Conservation (phyloP, 2,797 vertebrate species). For the Sitta carolinensis region DNA sequence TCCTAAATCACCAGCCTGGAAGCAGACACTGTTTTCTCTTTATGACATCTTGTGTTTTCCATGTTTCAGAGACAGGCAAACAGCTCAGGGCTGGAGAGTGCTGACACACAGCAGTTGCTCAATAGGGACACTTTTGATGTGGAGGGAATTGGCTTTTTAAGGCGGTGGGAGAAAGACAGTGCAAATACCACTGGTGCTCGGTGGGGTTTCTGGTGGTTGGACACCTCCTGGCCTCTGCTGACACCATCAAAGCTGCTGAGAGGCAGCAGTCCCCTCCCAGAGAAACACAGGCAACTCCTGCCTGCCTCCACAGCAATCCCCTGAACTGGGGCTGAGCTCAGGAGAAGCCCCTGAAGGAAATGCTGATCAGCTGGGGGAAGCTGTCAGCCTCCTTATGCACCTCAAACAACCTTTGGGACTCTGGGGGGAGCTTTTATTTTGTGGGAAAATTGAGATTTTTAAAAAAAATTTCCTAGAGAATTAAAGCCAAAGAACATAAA, state of each 20-base stretch:
- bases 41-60: conserved; percentile 43
- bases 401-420: not conserved
- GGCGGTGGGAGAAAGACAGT: conserved; percentile 15
- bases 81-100: conserved; percentile 24
- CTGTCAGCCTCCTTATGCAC: not conserved
- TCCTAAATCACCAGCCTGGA: conserved; percentile 40
- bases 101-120: conserved; percentile 55
- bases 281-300: not conserved
- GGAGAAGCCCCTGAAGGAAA: not conserved
- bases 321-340: not conserved
- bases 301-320: not conserved
- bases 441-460: not conserved
- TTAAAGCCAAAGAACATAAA: not conserved
- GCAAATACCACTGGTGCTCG: not conserved
- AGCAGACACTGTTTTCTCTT: conserved; percentile 35
- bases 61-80: conserved; percentile 15
- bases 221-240: conserved; percentile 14
- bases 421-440: not conserved
- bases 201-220: conserved; percentile 7
- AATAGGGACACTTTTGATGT: conserved; percentile 52
- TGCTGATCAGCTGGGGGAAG: not conserved
- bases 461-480: not conserved
- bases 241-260: conserved; percentile 32
- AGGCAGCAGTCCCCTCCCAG: not conserved
- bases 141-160: conserved; percentile 31